Conservation (phyloP, 2,797 vertebrate genomes). For the Sebastes matsubarae region DNA sequence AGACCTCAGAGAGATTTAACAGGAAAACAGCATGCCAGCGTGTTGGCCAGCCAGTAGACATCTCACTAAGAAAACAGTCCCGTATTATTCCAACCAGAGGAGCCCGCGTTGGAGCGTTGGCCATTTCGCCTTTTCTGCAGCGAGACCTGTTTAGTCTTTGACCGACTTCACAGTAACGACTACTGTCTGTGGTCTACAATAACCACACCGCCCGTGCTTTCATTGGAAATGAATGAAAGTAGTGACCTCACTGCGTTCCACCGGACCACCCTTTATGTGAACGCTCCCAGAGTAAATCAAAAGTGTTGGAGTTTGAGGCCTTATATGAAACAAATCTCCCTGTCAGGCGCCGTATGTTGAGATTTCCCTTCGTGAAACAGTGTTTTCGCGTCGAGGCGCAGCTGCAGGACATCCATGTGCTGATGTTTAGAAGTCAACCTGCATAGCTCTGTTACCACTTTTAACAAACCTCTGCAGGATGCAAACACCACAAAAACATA, state of each 20-base stretch:
- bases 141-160: constrained; percentile 51
- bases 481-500: constrained; percentile 25
- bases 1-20: constrained; percentile 52
- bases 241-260: constrained; percentile 53
- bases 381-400: constrained; percentile 23
- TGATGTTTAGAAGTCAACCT: constrained; percentile 54
- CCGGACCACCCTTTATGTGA: constrained; percentile 62
- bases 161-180: constrained; percentile 64
- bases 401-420: constrained; percentile 56
- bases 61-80: constrained; percentile 67
- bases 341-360: constrained; percentile 9
- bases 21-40: constrained; percentile 64
- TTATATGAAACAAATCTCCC: constrained; percentile 21
- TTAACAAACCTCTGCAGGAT: constrained; percentile 52
- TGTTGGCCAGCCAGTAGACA: constrained; percentile 32
- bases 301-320: constrained; percentile 33
- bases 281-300: constrained; percentile 47
- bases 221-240: constrained; percentile 72
- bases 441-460: constrained; percentile 33
- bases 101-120: constrained; percentile 31
- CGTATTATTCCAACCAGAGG: constrained; percentile 62
- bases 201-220: constrained; percentile 68
- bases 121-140: constrained; percentile 51
- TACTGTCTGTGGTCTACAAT: constrained; percentile 68
- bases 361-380: constrained; percentile 14